phyloP scores from a whole-genome alignment of 2,888 invertebrate genomes.

The Baccha elongata region DNA sequence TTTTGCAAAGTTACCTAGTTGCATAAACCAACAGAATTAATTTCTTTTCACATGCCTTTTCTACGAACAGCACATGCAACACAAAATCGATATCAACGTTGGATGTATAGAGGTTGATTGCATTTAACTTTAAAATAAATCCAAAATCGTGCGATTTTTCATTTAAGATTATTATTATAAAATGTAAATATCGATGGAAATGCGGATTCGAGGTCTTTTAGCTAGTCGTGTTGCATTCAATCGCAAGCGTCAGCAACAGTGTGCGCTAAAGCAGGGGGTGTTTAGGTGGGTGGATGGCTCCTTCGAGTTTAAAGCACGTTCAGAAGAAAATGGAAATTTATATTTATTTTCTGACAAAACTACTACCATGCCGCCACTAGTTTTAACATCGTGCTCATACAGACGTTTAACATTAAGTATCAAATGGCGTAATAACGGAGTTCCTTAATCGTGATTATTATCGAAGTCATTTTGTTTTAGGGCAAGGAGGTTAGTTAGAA shows the following conservation, averaged over 20 bases:
- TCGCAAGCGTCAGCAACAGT: background rate
- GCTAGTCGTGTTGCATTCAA: background rate
- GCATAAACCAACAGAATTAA: too few relatives aligned
- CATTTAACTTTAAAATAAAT: constrained; percentile 49
- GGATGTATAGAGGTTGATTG: constrained; percentile 26
- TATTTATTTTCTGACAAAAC: constrained; percentile 19
- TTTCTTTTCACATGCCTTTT: too few relatives aligned
- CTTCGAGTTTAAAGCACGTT: constrained; percentile 51
- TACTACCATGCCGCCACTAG: background rate
- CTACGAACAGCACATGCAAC: too few relatives aligned
- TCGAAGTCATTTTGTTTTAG: constrained; percentile 17
- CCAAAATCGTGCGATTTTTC: constrained; percentile 58
- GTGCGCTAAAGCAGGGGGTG: background rate
- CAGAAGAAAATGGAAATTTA: constrained; percentile 58
- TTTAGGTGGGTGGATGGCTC: constrained; percentile 20
- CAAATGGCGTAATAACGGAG: constrained; percentile 35
- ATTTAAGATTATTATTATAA: constrained; percentile 39
- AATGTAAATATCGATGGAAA: background rate
- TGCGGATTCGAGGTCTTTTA: background rate
- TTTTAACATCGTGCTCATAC: constrained; percentile 17
- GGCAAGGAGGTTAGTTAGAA: too few relatives aligned
- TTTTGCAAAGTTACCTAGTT: too few relatives aligned
- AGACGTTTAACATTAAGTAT: constrained; percentile 42
- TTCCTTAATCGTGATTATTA: constrained; percentile 47
- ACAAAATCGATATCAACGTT: background rate